phyloP scores from a whole-genome alignment of 2,113 vertebrate genomes.

The Engraulis encrasicolus region DNA sequence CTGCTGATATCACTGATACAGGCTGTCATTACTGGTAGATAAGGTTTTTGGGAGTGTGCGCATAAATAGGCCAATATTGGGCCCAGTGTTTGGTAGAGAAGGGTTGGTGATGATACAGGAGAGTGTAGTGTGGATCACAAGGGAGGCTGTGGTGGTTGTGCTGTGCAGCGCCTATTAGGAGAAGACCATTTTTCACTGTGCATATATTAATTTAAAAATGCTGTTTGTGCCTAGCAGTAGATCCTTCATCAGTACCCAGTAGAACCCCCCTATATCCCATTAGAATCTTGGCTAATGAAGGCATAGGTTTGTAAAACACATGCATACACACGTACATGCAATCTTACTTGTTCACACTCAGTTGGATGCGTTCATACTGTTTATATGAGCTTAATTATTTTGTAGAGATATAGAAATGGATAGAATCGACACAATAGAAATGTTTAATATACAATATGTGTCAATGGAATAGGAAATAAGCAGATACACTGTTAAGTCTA shows the following conservation, averaged over 20 bases:
- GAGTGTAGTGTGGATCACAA: not conserved
- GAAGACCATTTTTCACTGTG: not conserved
- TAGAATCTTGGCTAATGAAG: not conserved
- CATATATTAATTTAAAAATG: not conserved
- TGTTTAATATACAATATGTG: not conserved
- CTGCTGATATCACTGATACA: conserved; percentile 17
- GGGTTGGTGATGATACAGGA: conserved; percentile 6
- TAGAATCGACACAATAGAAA: not conserved
- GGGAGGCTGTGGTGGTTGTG: not conserved
- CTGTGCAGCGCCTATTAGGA: not conserved
- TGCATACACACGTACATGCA: not conserved
- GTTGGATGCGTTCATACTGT: not conserved
- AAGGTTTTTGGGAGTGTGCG: conserved; percentile 13
- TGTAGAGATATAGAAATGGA: conserved; percentile 4
- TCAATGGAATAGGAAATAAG: no score
- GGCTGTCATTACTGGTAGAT: conserved; percentile 16
- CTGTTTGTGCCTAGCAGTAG: not conserved
- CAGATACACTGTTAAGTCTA: no score
- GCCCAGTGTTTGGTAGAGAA: not conserved
- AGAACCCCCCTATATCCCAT: not conserved
- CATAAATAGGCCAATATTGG: not conserved
- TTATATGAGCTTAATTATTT: not conserved
- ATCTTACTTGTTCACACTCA: not conserved
- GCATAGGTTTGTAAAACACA: not conserved
- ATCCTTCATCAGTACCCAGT: not conserved